Percentiles rank a stretch among this genome's conserved stretches.
Evolutionary conservation across 2,888 invertebrate species (phyloP).

Genomic region (Phorcus lineatus): DNA sequence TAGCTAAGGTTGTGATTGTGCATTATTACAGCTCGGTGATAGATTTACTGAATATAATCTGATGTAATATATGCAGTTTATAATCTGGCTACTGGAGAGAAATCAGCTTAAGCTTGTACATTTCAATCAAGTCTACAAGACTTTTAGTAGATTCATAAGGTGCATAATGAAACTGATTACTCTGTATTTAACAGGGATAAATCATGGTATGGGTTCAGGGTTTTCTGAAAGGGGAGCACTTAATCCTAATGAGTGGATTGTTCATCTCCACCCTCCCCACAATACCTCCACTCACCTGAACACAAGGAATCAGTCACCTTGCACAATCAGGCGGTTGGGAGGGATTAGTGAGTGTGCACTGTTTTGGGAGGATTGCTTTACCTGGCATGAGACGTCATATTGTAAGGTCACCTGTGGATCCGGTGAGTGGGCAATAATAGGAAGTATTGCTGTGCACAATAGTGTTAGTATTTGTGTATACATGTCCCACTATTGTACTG

Average conservation of each 20-base stretch:
- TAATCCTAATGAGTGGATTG: conserved; percentile 11
- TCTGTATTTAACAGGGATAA: background rate
- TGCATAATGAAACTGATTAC: conserved; percentile 12
- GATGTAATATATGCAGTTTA: too few species aligned
- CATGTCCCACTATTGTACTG: too few species aligned
- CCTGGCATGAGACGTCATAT: background rate
- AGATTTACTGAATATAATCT: too few species aligned
- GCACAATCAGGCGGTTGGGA: background rate
- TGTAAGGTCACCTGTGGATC: background rate
- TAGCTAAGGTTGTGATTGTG: too few species aligned
- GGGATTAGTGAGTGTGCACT: background rate
- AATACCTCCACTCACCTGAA: background rate
- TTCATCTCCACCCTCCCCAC: background rate
- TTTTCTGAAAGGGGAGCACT: background rate
- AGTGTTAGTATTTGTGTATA: background rate
- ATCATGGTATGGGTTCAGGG: background rate
- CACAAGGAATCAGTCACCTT: background rate
- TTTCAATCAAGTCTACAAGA: background rate
- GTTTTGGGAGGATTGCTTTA: background rate
- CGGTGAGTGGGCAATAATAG: background rate
- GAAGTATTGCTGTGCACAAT: background rate
- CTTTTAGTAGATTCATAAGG: background rate
- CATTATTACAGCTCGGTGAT: too few species aligned
- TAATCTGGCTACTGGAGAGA: too few species aligned
- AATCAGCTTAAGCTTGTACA: too few species aligned